These are phyloP conservation scores for Aradus depressus DNA, from an alignment of 2,888 invertebrate species.

Conservation along the genomic window DNA sequence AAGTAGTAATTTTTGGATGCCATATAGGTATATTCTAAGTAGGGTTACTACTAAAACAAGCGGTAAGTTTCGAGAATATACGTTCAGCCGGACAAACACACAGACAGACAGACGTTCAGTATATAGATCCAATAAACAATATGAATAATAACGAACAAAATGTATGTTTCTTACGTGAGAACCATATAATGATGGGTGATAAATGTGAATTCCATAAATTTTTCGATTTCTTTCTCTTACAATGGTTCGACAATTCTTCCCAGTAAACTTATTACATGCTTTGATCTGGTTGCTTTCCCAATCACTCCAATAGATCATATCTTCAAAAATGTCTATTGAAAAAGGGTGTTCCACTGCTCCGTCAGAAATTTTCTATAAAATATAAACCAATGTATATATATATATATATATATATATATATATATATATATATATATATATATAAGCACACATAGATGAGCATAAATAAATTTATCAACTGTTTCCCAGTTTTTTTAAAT, in stretches of 20 bases:
- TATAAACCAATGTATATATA: background rate
- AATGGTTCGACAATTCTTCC: constrained; percentile 48
- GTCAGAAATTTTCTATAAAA: constrained; percentile 39
- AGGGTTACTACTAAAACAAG: no score
- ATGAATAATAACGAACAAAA: background rate
- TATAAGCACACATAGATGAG: no score
- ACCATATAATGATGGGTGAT: constrained; percentile 47
- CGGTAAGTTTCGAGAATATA: no score
- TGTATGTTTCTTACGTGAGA: background rate
- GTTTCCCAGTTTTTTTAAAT: no score
- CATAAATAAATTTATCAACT: no score
- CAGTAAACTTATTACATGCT: constrained; percentile 64
- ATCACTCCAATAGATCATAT: constrained; percentile 77
- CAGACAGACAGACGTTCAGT: no score
- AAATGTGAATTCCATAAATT: constrained; percentile 58
- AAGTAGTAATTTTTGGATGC: no score
- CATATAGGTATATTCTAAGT: no score
- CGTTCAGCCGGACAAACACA: no score
- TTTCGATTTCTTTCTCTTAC: constrained; percentile 42
- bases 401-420: background rate
- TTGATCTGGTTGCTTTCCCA: constrained; percentile 65
- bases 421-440: background rate
- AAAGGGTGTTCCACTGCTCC: constrained; percentile 68
- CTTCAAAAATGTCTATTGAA: constrained; percentile 76
- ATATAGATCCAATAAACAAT: no score